These are phyloP conservation scores for Pygmarrhopalites habei DNA, from an alignment of 1,140 invertebrate genomes.

Conservation along the genomic window DNA sequence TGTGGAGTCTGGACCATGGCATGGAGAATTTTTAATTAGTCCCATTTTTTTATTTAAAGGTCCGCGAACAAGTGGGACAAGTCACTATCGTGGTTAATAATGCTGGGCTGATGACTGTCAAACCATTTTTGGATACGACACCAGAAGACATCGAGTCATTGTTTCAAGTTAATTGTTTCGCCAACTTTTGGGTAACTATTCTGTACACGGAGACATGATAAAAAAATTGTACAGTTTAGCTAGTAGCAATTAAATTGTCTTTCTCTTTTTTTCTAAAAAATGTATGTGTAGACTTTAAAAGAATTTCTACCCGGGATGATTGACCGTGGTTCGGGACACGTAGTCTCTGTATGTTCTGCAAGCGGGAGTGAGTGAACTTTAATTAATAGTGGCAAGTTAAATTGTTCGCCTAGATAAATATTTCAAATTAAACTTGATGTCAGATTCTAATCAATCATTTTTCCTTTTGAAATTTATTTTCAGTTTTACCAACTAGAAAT, in stretches of 20 bases:
- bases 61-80: constrained; percentile 34
- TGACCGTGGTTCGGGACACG: constrained; percentile 64
- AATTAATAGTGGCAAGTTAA: no score
- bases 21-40: not conserved
- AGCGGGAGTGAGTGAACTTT: no score
- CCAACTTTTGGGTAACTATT: constrained; percentile 35
- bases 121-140: constrained; percentile 28
- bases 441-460: no score
- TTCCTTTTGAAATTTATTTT: no score
- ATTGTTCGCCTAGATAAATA: no score
- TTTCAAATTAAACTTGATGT: no score
- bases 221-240: no score
- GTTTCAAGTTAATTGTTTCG: constrained; percentile 37
- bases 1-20: no score
- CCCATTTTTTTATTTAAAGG: constrained; percentile 19
- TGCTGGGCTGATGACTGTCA: constrained; percentile 33
- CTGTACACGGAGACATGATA: no score
- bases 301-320: constrained; percentile 75
- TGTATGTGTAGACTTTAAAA: constrained; percentile 73
- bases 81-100: constrained; percentile 39
- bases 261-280: no score
- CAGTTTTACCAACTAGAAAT: constrained; percentile 33
- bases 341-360: constrained; percentile 61
- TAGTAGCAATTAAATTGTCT: no score
- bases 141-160: constrained; percentile 30